phyloP scores from a whole-genome alignment of 2,113 vertebrate species.

The Chiloscyllium plagiosum region DNA sequence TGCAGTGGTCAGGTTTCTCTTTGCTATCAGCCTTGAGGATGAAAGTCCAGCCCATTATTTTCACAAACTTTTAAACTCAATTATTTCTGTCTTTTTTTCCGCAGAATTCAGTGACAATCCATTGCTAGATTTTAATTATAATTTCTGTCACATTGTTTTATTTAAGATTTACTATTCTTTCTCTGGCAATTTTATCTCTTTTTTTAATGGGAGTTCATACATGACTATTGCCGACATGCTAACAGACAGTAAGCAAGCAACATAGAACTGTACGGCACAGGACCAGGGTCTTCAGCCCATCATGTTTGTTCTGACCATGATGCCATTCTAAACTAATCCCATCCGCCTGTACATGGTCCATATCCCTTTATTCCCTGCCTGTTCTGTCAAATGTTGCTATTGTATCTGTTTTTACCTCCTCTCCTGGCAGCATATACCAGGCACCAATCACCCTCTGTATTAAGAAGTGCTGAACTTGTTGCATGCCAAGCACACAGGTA shows the following conservation, averaged over 20 bases:
- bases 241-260: neutral
- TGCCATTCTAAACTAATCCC: no score
- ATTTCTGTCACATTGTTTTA: neutral
- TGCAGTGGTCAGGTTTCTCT: neutral
- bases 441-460: no score
- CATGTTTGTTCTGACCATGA: no score
- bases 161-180: neutral
- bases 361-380: no score
- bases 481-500: neutral
- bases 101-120: neutral
- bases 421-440: no score
- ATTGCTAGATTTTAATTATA: neutral
- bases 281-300: no score
- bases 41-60: neutral
- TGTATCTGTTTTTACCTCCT: no score
- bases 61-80: neutral
- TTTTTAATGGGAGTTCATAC: neutral
- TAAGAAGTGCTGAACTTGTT: neutral
- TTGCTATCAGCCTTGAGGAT: no score
- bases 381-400: no score
- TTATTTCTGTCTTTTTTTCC: neutral
- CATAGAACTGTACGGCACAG: no score
- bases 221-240: neutral
- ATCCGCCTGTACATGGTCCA: no score
- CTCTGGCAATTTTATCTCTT: neutral